Conservation (phyloP, 2,797 vertebrate genomes). For the Bradypodion pumilum region DNA sequence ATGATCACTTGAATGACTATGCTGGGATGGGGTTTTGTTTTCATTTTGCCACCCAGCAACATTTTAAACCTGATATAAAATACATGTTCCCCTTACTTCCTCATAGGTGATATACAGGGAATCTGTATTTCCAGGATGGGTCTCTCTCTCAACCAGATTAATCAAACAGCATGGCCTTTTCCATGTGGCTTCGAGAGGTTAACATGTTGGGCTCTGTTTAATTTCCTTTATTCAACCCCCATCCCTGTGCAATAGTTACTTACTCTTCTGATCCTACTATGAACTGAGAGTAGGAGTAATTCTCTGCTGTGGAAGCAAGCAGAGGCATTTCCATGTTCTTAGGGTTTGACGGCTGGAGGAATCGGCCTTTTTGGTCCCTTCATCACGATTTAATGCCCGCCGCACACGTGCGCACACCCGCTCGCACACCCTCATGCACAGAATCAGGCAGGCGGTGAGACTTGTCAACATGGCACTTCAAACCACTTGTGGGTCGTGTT, state of each 20-base stretch:
- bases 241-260: neutral
- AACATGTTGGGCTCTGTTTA: neutral
- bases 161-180: neutral
- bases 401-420: too few species aligned
- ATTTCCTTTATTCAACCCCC: neutral
- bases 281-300: neutral
- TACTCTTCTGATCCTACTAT: neutral
- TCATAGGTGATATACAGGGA: neutral
- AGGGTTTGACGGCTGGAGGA: constrained; percentile 20
- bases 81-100: neutral
- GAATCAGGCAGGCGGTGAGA: constrained; percentile 29
- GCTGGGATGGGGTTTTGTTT: neutral
- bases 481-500: constrained; percentile 42
- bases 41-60: neutral
- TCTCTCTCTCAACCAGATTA: neutral
- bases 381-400: constrained; percentile 56
- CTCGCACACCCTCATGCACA: too few species aligned
- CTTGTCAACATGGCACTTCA: constrained; percentile 44
- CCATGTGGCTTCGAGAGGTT: neutral
- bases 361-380: constrained; percentile 54
- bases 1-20: neutral
- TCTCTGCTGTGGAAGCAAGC: neutral
- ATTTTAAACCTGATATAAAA: neutral
- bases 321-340: neutral
- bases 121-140: neutral